Evolutionary conservation across 1,140 invertebrate genomes (phyloP).

Genomic region (Drosophila orosa): DNA sequence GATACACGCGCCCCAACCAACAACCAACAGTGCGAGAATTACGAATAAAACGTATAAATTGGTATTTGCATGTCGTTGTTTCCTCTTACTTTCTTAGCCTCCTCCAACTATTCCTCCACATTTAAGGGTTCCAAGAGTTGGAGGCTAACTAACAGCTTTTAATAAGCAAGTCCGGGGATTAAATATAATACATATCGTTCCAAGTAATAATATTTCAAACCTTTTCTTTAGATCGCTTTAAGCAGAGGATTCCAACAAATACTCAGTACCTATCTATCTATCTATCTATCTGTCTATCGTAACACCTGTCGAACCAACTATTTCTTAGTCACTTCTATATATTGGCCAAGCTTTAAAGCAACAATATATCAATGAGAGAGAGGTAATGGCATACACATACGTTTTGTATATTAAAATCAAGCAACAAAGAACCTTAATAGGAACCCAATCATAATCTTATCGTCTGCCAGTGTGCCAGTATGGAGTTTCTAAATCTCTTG

Average conservation of each 20-base stretch:
- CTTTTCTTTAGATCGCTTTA: background rate
- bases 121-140: background rate
- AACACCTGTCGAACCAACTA: constrained; percentile 13
- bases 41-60: constrained; percentile 17
- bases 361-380: constrained; percentile 9
- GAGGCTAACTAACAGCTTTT: background rate
- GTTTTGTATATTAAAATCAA: constrained; percentile 7
- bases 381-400: constrained; percentile 1
- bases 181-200: background rate
- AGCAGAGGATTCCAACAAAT: background rate
- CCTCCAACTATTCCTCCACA: background rate
- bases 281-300: background rate
- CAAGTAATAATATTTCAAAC: no score
- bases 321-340: constrained; percentile 21
- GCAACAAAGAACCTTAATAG: constrained; percentile 29
- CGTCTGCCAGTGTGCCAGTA: background rate
- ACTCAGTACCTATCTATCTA: background rate
- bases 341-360: background rate
- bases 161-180: no score
- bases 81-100: background rate
- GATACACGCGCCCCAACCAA: constrained; percentile 62
- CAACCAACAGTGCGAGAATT: constrained; percentile 13
- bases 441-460: constrained; percentile 37
- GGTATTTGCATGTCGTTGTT: constrained; percentile 30
- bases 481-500: constrained; percentile 31